These are phyloP conservation scores for Hirtodrosophila alboralis DNA, from an alignment of 2,888 invertebrate genomes.

Conservation along the genomic window DNA sequence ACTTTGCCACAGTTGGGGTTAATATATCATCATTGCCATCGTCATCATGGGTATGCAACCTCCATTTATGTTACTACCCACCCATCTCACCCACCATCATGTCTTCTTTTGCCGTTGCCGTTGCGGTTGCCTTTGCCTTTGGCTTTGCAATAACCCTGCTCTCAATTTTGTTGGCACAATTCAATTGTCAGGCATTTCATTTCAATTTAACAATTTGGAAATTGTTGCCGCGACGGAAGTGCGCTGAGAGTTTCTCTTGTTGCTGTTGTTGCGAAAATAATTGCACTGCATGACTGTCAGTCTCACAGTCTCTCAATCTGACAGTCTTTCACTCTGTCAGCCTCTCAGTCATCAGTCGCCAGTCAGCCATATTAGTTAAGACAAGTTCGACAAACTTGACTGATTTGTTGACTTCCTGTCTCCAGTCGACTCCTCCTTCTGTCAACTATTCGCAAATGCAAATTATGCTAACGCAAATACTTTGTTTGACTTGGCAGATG, in stretches of 20 bases:
- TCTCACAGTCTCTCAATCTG: slow-evolving; percentile 21
- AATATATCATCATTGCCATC: slow-evolving; percentile 57
- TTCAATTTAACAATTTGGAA: slow-evolving; percentile 73
- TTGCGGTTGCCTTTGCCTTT: slow-evolving; percentile 16
- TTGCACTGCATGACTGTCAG: slow-evolving; percentile 41
- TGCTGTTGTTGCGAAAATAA: slow-evolving; percentile 37
- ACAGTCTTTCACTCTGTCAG: slow-evolving; percentile 10
- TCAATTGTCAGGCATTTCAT: slow-evolving; percentile 75
- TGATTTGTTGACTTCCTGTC: slow-evolving; percentile 14
- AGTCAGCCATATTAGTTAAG: slow-evolving; percentile 13
- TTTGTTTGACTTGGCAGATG: slow-evolving; percentile 18
- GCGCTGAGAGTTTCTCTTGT: slow-evolving; percentile 9
- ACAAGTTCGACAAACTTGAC: slow-evolving; percentile 30
- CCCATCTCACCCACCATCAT: not conserved
- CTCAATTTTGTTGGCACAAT: slow-evolving; percentile 64
- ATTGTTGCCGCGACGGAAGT: slow-evolving; percentile 39
- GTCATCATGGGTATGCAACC: slow-evolving; percentile 1
- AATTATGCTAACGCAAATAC: slow-evolving; percentile 41
- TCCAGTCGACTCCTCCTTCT: not conserved
- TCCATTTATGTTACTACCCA: not conserved
- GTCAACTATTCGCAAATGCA: slow-evolving; percentile 9
- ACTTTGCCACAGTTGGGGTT: slow-evolving; percentile 52
- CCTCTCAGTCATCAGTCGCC: slow-evolving; percentile 5
- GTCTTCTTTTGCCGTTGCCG: slow-evolving; percentile 6
- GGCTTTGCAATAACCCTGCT: slow-evolving; percentile 28